Base-by-base conservation (phyloP, 2,888 invertebrate species). In the Seira ritae region DNA sequence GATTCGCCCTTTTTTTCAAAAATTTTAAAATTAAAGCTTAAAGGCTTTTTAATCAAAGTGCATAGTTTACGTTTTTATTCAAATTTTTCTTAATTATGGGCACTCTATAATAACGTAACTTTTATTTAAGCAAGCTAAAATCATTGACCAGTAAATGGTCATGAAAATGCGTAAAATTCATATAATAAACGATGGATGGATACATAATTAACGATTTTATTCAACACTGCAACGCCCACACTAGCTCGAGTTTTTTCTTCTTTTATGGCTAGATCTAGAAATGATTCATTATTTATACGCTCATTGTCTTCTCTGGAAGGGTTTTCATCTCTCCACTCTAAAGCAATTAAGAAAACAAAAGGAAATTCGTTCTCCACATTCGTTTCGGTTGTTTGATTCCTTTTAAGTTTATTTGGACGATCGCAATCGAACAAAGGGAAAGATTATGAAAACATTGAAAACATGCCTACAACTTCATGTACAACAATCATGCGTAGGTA, bases 311-410 rank as follows among this genome's bases (percentile, higher is more conserved):
- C 31, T 31, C 55, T 55, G 55, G 55, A 55, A 55, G 12, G 55
- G 55, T 55, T 55, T 55, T 55, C 17, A 55, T 55, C 31, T 31
- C 31, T 31, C 8, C 3, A 31, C 55, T 55, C 55, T 55, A 15
- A 55, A 55, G 55, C 55, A 55, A 55, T 55, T 55, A n/a, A 55
- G 55, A 8, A 55, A 55, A 55, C 55, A 55, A 55, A 55, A 55
- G 55, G 55, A 55, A 55, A 55, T 55, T 55, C 55, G 55, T 55
- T 55, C 55, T 55, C 17, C 1, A 31, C 31, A 31, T 31, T 17
- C 55, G 55, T 55, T 17, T 55, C 17, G 55, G 55, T 55, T 55
- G n/a, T 55, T 55, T 55, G 17, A 55, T 55, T 55, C 55, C 55
- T 55, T 55, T 17, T 55, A 55, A 55, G 55, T 12, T 55, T 55